Evolutionary conservation across 35 echinoderm and acorn worm genomes (phyloP).

Genomic region (Lytechinus variegatus): DNA sequence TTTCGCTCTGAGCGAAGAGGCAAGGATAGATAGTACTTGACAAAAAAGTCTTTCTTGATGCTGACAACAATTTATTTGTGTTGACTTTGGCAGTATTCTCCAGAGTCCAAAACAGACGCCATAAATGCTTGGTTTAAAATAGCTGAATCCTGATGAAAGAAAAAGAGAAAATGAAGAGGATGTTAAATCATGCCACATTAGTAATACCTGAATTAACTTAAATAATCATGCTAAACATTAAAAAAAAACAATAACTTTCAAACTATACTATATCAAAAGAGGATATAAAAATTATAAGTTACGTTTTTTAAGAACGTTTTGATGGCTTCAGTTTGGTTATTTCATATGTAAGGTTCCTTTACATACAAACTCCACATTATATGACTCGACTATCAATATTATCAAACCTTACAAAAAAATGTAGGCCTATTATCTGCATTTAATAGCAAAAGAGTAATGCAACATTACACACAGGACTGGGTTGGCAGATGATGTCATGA

Average conservation of each 20-base stretch:
- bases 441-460: neutral
- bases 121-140: slow-evolving; percentile 59
- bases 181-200: neutral
- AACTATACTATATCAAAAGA: too few relatives aligned
- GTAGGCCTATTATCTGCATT: too few relatives aligned
- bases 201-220: too few relatives aligned
- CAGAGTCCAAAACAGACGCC: slow-evolving; percentile 77
- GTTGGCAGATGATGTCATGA: neutral
- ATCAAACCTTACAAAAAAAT: too few relatives aligned
- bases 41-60: slow-evolving; percentile 26
- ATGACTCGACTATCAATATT: too few relatives aligned
- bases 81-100: slow-evolving; percentile 92
- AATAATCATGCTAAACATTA: too few relatives aligned
- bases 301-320: too few relatives aligned
- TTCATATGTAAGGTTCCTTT: too few relatives aligned
- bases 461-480: neutral
- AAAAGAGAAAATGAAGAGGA: neutral
- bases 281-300: too few relatives aligned
- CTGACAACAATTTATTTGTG: slow-evolving; percentile 79
- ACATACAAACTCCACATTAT: too few relatives aligned
- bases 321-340: too few relatives aligned
- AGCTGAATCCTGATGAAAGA: slow-evolving; percentile 42
- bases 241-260: too few relatives aligned
- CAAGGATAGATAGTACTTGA: slow-evolving; percentile 26
- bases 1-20: neutral